These are phyloP conservation scores for Spilogale gracilis DNA, from an alignment of 2,113 vertebrate genomes.

Conservation along the genomic window DNA sequence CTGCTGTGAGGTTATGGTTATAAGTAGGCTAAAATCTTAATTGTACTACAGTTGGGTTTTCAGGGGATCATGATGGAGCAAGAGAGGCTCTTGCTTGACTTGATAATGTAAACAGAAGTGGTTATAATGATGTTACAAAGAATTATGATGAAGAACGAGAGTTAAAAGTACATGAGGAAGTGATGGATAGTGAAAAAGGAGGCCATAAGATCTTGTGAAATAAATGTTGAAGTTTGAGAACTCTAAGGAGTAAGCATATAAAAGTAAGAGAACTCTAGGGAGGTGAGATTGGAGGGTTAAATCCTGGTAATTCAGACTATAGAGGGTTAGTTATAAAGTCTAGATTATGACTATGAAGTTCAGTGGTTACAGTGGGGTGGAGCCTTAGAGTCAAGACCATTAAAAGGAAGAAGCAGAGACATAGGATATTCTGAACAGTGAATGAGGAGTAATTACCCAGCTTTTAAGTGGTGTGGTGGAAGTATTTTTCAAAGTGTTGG, in stretches of 20 bases:
- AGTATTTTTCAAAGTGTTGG: too few relatives aligned
- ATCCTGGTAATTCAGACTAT: not conserved
- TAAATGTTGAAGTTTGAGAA: not conserved
- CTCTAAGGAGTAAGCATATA: not conserved
- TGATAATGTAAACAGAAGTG: not conserved
- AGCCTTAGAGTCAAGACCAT: not conserved
- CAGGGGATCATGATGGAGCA: not conserved
- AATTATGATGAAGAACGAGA: not conserved
- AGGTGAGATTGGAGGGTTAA: not conserved
- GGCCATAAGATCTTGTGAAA: not conserved
- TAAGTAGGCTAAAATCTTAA: not conserved
- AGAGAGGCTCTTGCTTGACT: not conserved
- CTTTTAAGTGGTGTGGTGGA: not conserved
- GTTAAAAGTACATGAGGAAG: not conserved
- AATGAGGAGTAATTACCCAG: not conserved
- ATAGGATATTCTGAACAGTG: not conserved
- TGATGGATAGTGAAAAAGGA: not conserved
- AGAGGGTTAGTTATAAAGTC: not conserved
- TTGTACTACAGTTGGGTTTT: not conserved
- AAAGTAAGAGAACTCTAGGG: not conserved
- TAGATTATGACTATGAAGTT: not conserved
- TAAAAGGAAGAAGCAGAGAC: not conserved
- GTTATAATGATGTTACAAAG: not conserved
- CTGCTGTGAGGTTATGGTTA: not conserved
- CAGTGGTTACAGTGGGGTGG: not conserved